Evolutionary conservation across 2,797 vertebrate genomes (phyloP), one percentile per base, ranked within the genome.

Genomic region (Macroramphosus scolopax): DNA sequence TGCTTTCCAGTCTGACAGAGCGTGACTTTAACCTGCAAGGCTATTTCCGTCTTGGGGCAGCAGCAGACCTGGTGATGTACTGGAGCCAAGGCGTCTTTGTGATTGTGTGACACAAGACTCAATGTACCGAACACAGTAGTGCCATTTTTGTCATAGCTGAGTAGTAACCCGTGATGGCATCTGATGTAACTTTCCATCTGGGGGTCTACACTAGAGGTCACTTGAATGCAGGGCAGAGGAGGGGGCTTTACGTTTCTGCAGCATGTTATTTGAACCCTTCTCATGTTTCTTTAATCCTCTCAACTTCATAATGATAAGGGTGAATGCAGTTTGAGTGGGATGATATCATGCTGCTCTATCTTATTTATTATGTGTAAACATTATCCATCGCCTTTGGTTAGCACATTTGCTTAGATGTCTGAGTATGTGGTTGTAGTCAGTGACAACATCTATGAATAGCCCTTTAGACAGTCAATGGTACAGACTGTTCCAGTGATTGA

Each of bases 111-210:
- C 68, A 42, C 0, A 11, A 56, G 78, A 77, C 75, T 53, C 77
- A 73, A 59, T 71, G 76, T 79, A 59, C 68, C 29, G 74, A 42
- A 80, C 76, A 73, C 9, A 0, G 29, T 48, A 51, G 61, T 77
- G 37, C 46, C 72, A 74, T 86, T 83, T 60, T 53, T 60, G 17
- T 51, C 71, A 57, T 75, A 46, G 60, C 63, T 42, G 34, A 66
- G 41, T 15, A 68, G 60, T 49, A 51, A 72, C 74, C 40, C 56
- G 5, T 68, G 39, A 58, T 28, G 4, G 17, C 59, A 7, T 73
- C 53, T 84, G 73, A 80, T 72, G 78, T 77, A 85, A 86, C 72
- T 75, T 78, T 85, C 77, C 64, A 20, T 70, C 20, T 22, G 28
- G 5, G 28, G 34, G 36, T 60, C 61, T 11, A 38, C 64, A 48